Evolutionary conservation across 1,140 invertebrate species (phyloP).

Genomic region (Brachionus paranguensis): DNA sequence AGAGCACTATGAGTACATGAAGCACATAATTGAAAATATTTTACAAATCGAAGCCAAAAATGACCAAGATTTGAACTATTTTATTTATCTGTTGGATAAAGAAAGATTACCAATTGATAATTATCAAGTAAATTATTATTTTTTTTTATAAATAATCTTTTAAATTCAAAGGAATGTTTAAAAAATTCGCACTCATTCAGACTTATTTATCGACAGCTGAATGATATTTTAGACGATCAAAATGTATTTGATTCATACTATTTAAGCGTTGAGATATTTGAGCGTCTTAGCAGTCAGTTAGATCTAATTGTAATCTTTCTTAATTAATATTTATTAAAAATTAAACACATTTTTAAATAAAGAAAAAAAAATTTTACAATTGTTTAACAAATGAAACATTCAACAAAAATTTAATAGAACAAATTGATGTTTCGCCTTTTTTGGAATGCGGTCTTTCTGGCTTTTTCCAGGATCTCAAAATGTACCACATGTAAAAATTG

Average conservation of each 20-base stretch:
- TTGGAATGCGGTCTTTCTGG: background rate
- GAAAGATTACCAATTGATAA: background rate
- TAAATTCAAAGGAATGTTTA: background rate
- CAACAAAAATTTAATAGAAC: background rate
- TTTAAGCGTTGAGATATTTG: background rate
- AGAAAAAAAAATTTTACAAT: background rate
- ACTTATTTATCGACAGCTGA: background rate
- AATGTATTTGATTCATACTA: constrained; percentile 19
- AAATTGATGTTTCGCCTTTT: background rate
- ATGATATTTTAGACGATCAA: constrained; percentile 23
- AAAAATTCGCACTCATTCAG: background rate
- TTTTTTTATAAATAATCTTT: background rate
- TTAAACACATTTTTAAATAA: background rate
- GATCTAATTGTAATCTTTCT: background rate
- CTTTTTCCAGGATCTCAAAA: constrained; percentile 13
- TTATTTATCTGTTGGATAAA: constrained; percentile 10
- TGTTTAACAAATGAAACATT: background rate
- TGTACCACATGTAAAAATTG: constrained; percentile 18
- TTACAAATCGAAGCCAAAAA: background rate
- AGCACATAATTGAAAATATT: background rate
- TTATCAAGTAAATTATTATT: background rate
- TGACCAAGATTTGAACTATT: background rate
- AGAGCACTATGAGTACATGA: background rate
- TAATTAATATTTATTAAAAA: background rate
- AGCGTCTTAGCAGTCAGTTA: background rate